Percentiles rank a stretch among this genome's conserved stretches.
Conservation (phyloP, 1,140 invertebrate genomes). For the Anthonomus grandis region DNA sequence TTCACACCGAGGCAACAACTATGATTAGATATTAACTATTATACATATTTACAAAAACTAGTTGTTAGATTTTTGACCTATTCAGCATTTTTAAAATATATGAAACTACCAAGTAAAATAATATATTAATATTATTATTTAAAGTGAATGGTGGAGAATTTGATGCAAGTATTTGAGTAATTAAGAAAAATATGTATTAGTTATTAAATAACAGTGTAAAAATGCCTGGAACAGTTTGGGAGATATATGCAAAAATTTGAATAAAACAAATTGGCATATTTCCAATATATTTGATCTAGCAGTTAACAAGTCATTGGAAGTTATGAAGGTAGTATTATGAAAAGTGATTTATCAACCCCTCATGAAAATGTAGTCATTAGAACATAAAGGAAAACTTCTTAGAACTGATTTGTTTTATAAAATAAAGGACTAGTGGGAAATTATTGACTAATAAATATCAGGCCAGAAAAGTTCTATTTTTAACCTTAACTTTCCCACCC, state of each 20-base stretch:
- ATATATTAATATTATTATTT: neutral
- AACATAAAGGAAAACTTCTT: neutral
- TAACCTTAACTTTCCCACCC: constrained; percentile 10
- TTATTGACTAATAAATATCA: constrained; percentile 11
- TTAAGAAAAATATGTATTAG: neutral
- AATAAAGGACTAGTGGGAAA: neutral
- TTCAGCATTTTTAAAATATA: neutral
- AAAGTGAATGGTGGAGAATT: neutral
- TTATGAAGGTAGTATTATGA: neutral
- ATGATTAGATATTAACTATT: neutral
- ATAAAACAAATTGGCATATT: neutral
- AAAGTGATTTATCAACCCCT: neutral
- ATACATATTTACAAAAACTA: neutral
- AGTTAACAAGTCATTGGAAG: neutral
- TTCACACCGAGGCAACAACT: constrained; percentile 17
- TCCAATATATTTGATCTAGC: neutral
- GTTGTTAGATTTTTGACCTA: neutral
- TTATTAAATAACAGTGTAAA: too few species aligned
- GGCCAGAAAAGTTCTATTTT: constrained; percentile 3
- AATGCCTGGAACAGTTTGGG: too few species aligned
- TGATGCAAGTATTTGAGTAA: neutral
- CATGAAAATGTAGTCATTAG: neutral
- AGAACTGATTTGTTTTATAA: neutral
- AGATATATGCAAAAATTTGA: too few species aligned
- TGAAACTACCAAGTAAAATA: neutral